Evolutionary conservation across 2,888 invertebrate genomes (phyloP).

Genomic region (Pilophorus perplexus): DNA sequence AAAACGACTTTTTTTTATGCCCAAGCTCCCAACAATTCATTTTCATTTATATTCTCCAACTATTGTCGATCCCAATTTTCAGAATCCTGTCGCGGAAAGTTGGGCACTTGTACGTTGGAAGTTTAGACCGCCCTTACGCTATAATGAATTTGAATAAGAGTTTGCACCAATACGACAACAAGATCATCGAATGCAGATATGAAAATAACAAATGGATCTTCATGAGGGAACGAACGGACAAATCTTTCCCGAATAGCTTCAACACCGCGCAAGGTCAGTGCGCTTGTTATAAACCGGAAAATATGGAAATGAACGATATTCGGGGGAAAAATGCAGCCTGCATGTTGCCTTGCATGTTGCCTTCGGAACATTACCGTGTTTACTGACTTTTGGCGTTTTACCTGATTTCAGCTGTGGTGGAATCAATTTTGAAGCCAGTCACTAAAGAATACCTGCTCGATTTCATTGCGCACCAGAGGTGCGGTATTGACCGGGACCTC

Average conservation of each 20-base stretch:
- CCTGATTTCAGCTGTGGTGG: constrained; percentile 77
- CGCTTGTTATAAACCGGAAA: no score
- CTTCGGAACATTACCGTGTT: no score
- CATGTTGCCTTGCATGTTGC: no score
- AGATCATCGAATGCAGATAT: constrained; percentile 92
- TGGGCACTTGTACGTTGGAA: constrained; percentile 77
- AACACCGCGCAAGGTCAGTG: constrained; percentile 76
- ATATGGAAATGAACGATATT: no score
- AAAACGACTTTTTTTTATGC: no score
- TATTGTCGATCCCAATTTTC: not conserved
- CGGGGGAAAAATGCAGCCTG: no score
- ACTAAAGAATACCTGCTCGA: constrained; percentile 77
- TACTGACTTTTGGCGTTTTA: no score
- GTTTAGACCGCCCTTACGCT: constrained; percentile 64
- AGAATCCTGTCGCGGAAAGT: constrained; percentile 65
- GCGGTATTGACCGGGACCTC: constrained; percentile 56
- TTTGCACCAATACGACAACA: constrained; percentile 76
- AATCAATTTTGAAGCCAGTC: constrained; percentile 79
- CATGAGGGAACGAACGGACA: constrained; percentile 94
- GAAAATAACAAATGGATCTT: constrained; percentile 83
- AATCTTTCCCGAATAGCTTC: constrained; percentile 88
- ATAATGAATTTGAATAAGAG: constrained; percentile 76
- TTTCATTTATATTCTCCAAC: not conserved
- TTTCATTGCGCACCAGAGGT: constrained; percentile 66
- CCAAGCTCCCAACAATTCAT: no score